A percentile compares a stretch with the other conserved stretches of the same genome.
These are phyloP conservation scores for Gnathonemus longibarbis DNA, from an alignment of 2,113 vertebrate genomes.

Conservation along the genomic window DNA sequence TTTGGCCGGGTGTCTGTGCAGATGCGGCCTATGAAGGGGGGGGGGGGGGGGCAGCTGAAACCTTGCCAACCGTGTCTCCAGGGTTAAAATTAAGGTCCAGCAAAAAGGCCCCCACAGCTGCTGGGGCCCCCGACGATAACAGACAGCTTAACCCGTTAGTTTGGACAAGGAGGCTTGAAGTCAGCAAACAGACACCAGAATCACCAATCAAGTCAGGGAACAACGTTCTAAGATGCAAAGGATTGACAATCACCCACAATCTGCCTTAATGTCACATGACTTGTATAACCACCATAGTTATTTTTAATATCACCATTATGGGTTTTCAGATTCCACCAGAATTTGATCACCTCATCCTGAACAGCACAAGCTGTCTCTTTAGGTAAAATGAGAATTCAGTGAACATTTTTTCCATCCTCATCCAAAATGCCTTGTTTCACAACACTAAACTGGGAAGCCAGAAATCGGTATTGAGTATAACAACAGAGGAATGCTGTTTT, in stretches of 20 bases:
- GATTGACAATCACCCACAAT: background rate
- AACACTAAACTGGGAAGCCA: background rate
- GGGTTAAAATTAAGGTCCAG: conserved; percentile 50
- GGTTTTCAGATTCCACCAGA: background rate
- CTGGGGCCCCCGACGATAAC: conserved; percentile 41
- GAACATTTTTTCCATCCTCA: background rate
- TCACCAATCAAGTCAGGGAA: background rate
- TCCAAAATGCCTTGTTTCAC: background rate
- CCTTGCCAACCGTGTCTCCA: conserved; percentile 51
- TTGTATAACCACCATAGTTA: background rate
- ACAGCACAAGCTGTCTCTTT: background rate
- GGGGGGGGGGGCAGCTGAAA: conserved; percentile 45
- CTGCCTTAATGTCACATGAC: background rate
- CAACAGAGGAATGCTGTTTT: background rate
- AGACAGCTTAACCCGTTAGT: conserved; percentile 44
- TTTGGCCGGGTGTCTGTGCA: conserved; percentile 65
- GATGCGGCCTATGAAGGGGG: conserved; percentile 62
- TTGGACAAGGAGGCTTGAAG: conserved; percentile 42
- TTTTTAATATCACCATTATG: background rate
- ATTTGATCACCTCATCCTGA: background rate
- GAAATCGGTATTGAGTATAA: background rate
- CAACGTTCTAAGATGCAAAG: background rate
- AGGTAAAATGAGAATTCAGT: background rate
- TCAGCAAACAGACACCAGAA: conserved; percentile 15
- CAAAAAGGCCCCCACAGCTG: conserved; percentile 39